These are phyloP conservation scores for Synanthedon vespiformis DNA, from an alignment of 2,888 invertebrate species.

Conservation along the genomic window DNA sequence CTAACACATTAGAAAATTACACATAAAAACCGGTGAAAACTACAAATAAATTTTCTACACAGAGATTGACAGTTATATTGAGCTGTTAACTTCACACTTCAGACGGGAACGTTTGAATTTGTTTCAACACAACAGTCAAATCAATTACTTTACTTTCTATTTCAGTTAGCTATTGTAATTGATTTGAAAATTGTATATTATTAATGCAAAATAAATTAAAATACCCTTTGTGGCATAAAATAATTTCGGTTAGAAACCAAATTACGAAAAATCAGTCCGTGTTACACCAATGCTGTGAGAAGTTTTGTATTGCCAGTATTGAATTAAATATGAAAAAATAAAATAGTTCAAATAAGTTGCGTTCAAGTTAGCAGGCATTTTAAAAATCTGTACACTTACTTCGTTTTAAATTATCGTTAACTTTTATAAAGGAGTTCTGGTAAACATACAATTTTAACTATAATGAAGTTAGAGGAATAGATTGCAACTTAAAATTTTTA, in stretches of 20 bases:
- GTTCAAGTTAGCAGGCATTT: no score
- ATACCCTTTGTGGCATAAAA: slow-evolving; percentile 33
- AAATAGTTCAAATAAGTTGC: no score
- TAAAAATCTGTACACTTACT: no score
- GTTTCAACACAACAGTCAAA: slow-evolving; percentile 65
- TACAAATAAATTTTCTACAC: slow-evolving; percentile 69
- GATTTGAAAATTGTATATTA: slow-evolving; percentile 27
- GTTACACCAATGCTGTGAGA: slow-evolving; percentile 37
- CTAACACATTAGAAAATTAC: slow-evolving; percentile 63
- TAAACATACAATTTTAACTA: no score
- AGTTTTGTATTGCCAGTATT: slow-evolving; percentile 26
- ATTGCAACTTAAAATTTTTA: no score
- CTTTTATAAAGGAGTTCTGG: no score
- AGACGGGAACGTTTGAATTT: slow-evolving; percentile 70
- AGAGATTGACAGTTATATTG: slow-evolving; percentile 69
- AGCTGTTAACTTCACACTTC: slow-evolving; percentile 66
- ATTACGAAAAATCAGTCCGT: slow-evolving; percentile 39
- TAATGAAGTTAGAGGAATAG: no score
- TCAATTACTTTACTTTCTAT: slow-evolving; percentile 41
- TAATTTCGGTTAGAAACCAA: slow-evolving; percentile 49
- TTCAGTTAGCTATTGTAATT: slow-evolving; percentile 18
- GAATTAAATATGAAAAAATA: background rate
- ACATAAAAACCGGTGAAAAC: slow-evolving; percentile 68
- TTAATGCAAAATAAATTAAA: slow-evolving; percentile 21
- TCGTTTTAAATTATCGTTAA: no score